Conservation (phyloP, 2,113 vertebrate species). For the Archilochus colubris region DNA sequence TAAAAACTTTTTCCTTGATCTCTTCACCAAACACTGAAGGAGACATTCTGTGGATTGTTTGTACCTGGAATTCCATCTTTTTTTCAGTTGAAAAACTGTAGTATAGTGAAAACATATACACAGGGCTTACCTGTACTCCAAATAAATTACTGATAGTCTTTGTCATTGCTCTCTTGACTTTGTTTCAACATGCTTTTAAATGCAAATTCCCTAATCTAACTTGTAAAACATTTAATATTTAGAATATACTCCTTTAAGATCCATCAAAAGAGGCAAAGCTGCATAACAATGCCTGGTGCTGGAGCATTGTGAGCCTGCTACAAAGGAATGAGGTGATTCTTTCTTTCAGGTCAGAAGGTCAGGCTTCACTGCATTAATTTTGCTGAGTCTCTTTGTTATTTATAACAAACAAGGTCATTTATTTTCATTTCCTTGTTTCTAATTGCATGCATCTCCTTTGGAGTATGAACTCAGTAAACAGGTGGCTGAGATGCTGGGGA, state of each 20-base stretch:
- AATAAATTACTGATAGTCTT: slow-evolving; percentile 29
- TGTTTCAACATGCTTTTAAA: slow-evolving; percentile 54
- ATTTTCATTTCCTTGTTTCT: slow-evolving; percentile 83
- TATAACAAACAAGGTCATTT: slow-evolving; percentile 84
- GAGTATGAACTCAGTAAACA: slow-evolving; percentile 81
- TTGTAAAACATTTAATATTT: slow-evolving; percentile 81
- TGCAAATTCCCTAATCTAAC: slow-evolving; percentile 73
- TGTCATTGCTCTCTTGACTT: slow-evolving; percentile 34
- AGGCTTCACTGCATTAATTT: slow-evolving; percentile 79
- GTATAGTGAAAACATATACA: background rate
- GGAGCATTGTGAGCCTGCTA: slow-evolving; percentile 69
- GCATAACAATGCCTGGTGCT: slow-evolving; percentile 67
- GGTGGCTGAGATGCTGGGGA: slow-evolving; percentile 79
- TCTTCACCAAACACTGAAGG: background rate
- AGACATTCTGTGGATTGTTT: background rate
- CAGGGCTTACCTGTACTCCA: slow-evolving; percentile 26
- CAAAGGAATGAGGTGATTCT: slow-evolving; percentile 78
- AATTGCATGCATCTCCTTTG: slow-evolving; percentile 77
- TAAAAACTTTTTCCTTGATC: slow-evolving; percentile 14
- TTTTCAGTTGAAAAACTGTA: background rate
- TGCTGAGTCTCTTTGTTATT: slow-evolving; percentile 82
- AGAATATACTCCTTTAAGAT: slow-evolving; percentile 67
- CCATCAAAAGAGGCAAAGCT: slow-evolving; percentile 67
- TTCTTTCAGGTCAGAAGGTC: slow-evolving; percentile 79
- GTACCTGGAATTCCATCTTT: background rate